Percentiles rank a stretch among this genome's conserved stretches.
Evolutionary conservation across 2,113 vertebrate species (phyloP).

Genomic region (Kryptolebias marmoratus): DNA sequence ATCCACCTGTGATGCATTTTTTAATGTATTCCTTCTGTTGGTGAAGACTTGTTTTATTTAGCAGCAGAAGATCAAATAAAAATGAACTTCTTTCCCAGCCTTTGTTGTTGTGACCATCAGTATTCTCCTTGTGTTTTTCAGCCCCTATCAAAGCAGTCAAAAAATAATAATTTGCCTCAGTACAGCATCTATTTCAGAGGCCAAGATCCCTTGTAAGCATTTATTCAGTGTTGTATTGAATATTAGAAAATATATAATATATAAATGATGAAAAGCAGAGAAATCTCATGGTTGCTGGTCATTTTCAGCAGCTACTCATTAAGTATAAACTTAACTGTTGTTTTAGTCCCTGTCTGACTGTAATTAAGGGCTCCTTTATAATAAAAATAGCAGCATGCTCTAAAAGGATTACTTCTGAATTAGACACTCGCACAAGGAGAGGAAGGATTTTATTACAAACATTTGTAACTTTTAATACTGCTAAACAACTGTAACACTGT

Average conservation of each 20-base stretch:
- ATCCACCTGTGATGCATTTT: neutral
- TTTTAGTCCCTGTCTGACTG: neutral
- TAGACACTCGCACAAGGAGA: neutral
- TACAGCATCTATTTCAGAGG: constrained; percentile 15
- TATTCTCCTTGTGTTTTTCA: constrained; percentile 3
- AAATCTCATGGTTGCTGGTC: neutral
- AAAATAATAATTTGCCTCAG: constrained; percentile 1
- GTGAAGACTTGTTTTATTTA: neutral
- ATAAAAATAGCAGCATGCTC: neutral
- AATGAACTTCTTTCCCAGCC: neutral
- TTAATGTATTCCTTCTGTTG: neutral
- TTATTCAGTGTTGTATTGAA: constrained; percentile 26
- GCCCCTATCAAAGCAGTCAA: neutral
- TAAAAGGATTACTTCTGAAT: neutral
- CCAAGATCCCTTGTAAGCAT: constrained; percentile 12
- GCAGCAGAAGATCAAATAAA: constrained; percentile 1
- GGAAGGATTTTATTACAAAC: neutral
- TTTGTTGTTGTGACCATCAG: constrained; percentile 7
- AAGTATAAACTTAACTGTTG: neutral
- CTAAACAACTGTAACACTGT: no score
- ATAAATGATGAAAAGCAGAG: no score
- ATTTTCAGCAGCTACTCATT: neutral
- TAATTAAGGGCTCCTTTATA: neutral
- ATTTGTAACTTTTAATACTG: neutral
- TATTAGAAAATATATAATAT: constrained; percentile 1